phyloP scores from a whole-genome alignment of 2,113 vertebrate species.

The Chlamydotis undulata region DNA sequence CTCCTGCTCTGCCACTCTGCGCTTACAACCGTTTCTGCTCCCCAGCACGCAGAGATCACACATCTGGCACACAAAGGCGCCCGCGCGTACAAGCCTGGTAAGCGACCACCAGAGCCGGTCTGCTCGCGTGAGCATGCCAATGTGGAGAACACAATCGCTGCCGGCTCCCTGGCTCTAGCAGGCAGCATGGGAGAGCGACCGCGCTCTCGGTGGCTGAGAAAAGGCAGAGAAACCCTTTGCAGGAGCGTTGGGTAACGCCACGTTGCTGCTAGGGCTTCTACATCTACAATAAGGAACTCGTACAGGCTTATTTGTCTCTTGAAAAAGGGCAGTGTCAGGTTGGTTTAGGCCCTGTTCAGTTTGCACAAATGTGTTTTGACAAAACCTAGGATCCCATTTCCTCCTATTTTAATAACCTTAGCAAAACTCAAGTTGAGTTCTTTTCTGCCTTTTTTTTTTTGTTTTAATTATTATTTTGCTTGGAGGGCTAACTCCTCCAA shows the following conservation, averaged over 20 bases:
- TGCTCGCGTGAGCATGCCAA: neutral
- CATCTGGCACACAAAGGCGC: rapidly evolving
- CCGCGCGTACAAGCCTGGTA: rapidly evolving
- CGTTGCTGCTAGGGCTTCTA: neutral
- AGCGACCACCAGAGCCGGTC: neutral
- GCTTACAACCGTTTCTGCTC: neutral
- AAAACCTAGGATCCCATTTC: neutral
- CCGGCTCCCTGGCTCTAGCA: neutral
- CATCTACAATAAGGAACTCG: neutral
- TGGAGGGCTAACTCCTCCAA: neutral
- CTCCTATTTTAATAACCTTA: conserved; percentile 32
- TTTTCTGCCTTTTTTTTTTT: neutral
- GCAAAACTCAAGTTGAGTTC: neutral
- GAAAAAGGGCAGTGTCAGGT: neutral
- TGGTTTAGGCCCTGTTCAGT: neutral
- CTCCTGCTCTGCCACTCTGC: neutral
- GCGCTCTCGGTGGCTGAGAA: rapidly evolving
- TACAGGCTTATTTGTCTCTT: neutral
- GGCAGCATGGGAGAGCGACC: neutral
- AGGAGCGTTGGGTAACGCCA: rapidly evolving
- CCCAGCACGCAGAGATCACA: neutral
- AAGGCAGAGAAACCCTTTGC: neutral
- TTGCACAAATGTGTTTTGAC: neutral
- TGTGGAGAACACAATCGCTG: rapidly evolving
- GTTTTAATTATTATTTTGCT: neutral